Conservation (phyloP, 2,888 invertebrate species). For the Archips xylosteana region DNA sequence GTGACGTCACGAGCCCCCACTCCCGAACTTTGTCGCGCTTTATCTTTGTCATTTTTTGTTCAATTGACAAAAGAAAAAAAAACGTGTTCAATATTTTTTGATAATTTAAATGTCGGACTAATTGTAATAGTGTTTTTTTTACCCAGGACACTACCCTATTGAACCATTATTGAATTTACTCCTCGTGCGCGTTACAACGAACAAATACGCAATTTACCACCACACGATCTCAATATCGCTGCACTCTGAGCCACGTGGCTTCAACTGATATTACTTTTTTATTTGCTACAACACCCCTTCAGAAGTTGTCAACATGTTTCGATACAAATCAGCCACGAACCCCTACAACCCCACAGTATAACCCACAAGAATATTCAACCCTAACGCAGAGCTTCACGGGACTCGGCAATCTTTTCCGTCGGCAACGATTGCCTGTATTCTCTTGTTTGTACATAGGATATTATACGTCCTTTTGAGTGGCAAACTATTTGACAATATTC, state of each 20-base stretch:
- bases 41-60: too few species aligned
- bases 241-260: constrained; percentile 72
- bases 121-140: too few species aligned
- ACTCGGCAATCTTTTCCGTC: neutral
- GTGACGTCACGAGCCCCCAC: too few species aligned
- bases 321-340: constrained; percentile 51
- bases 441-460: constrained; percentile 74
- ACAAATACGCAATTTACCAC: constrained; percentile 76
- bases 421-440: constrained; percentile 50
- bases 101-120: too few species aligned
- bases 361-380: constrained; percentile 9
- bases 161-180: constrained; percentile 3
- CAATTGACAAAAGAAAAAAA: too few species aligned
- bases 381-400: constrained; percentile 36
- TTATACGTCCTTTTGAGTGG: constrained; percentile 65
- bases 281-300: constrained; percentile 76
- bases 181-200: constrained; percentile 58
- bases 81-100: too few species aligned
- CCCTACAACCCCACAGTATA: constrained; percentile 2
- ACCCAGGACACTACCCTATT: too few species aligned
- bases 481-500: constrained; percentile 68
- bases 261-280: constrained; percentile 79
- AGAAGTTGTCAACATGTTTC: constrained; percentile 82
- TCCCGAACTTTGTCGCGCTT: too few species aligned
- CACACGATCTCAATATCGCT: constrained; percentile 77